Evolutionary conservation across 2,888 invertebrate species (phyloP).

Genomic region (Lycocerus yunnanus): DNA sequence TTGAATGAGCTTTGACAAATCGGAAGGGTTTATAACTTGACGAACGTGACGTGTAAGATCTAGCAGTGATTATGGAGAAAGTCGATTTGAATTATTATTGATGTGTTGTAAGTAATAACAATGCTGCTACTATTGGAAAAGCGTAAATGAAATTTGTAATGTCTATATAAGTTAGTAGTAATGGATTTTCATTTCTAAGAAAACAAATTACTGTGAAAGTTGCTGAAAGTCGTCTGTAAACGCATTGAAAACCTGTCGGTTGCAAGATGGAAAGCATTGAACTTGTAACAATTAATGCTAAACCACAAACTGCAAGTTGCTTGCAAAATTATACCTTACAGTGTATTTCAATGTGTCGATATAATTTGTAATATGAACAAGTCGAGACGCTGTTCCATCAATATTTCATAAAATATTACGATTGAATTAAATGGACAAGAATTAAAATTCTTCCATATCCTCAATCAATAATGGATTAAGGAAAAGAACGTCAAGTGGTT

Average conservation of each 20-base stretch:
- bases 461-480: not conserved
- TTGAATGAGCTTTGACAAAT: constrained; percentile 14
- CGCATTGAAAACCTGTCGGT: constrained; percentile 15
- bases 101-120: constrained; percentile 10
- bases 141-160: constrained; percentile 9
- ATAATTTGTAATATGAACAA: constrained; percentile 12
- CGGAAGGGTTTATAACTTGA: constrained; percentile 17
- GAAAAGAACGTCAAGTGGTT: not conserved
- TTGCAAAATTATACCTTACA: constrained; percentile 11
- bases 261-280: constrained; percentile 25
- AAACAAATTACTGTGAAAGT: constrained; percentile 18
- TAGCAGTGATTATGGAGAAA: constrained; percentile 27
- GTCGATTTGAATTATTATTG: constrained; percentile 26
- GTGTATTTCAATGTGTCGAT: constrained; percentile 4
- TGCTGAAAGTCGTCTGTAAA: constrained; percentile 12
- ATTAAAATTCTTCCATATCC: not conserved
- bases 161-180: not conserved
- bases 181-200: constrained; percentile 22
- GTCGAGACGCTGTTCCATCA: not conserved
- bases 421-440: not conserved
- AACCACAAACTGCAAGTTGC: constrained; percentile 17
- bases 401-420: not conserved
- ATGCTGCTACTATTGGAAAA: constrained; percentile 13
- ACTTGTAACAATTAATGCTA: constrained; percentile 25
- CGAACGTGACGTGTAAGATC: constrained; percentile 22